Conservation (phyloP, 2,797 vertebrate genomes). For the Siniperca obscura region DNA sequence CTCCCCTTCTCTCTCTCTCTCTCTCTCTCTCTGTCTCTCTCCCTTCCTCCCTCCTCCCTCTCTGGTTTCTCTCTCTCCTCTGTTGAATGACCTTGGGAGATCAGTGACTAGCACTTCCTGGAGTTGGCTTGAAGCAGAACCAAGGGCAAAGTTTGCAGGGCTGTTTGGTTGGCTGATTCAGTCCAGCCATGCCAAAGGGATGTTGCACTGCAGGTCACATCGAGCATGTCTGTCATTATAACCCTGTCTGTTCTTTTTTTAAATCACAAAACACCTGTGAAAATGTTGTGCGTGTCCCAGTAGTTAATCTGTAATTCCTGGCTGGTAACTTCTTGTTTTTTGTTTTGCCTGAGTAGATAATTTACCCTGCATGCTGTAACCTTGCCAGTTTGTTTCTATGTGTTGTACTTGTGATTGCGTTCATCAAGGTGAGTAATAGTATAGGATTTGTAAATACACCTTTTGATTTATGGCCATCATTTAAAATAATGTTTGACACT, state of each 20-base stretch:
- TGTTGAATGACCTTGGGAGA: conserved; percentile 95
- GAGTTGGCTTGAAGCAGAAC: conserved; percentile 85
- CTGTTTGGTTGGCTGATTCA: conserved; percentile 37
- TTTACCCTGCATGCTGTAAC: conserved; percentile 77
- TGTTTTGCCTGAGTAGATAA: conserved; percentile 82
- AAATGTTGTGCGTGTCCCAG: conserved; percentile 35
- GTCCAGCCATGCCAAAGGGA: conserved; percentile 38
- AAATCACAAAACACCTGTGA: conserved; percentile 49
- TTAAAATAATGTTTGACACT: conserved; percentile 29
- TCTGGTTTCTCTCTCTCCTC: conserved; percentile 76
- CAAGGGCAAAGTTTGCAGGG: conserved; percentile 92
- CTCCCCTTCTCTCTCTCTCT: conserved; percentile 58
- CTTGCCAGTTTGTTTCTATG: conserved; percentile 56
- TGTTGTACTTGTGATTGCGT: conserved; percentile 64
- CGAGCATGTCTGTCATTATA: conserved; percentile 22
- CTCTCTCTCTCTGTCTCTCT: conserved; percentile 52
- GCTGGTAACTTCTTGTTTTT: conserved; percentile 73
- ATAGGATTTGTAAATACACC: conserved; percentile 29
- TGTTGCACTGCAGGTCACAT: conserved; percentile 47
- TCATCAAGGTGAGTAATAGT: conserved; percentile 47
- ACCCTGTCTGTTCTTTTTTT: conserved; percentile 23
- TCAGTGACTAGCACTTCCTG: conserved; percentile 88
- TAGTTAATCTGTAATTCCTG: conserved; percentile 85
- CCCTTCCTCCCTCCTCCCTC: conserved; percentile 67
- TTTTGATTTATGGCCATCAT: conserved; percentile 42